A percentile compares a stretch with the other conserved stretches of the same genome.
phyloP scores from a whole-genome alignment of 2,113 vertebrate genomes.

The Thermophis baileyi region DNA sequence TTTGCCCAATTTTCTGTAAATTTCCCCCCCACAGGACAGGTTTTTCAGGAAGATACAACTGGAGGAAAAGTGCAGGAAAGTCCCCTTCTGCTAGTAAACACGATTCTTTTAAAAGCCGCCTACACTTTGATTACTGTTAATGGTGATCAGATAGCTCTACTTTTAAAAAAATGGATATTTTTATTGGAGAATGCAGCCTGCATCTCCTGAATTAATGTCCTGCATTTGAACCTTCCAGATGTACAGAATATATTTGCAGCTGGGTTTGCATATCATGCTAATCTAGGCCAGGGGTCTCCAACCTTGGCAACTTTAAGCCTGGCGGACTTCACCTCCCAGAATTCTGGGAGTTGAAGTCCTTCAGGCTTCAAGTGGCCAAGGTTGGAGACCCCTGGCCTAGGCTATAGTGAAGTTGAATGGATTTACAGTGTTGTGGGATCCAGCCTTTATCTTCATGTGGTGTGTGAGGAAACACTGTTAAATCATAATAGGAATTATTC shows the following conservation, averaged over 20 bases:
- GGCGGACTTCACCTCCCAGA: too few species aligned
- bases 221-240: neutral
- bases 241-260: neutral
- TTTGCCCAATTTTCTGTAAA: neutral
- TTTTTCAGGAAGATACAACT: neutral
- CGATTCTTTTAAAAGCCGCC: neutral
- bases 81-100: neutral
- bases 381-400: too few species aligned
- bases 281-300: neutral
- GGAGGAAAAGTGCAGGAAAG: neutral
- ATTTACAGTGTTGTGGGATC: neutral
- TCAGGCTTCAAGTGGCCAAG: too few species aligned
- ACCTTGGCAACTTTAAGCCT: too few species aligned
- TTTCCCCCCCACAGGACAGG: neutral
- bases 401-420: neutral
- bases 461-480: neutral
- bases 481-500: neutral
- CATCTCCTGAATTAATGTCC: neutral
- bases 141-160: neutral
- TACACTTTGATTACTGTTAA: neutral
- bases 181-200: neutral
- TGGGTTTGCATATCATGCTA: neutral
- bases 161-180: neutral
- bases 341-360: too few species aligned
- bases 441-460: neutral